Evolutionary conservation across 2,113 vertebrate genomes (phyloP).

Genomic region (Gavia stellata): DNA sequence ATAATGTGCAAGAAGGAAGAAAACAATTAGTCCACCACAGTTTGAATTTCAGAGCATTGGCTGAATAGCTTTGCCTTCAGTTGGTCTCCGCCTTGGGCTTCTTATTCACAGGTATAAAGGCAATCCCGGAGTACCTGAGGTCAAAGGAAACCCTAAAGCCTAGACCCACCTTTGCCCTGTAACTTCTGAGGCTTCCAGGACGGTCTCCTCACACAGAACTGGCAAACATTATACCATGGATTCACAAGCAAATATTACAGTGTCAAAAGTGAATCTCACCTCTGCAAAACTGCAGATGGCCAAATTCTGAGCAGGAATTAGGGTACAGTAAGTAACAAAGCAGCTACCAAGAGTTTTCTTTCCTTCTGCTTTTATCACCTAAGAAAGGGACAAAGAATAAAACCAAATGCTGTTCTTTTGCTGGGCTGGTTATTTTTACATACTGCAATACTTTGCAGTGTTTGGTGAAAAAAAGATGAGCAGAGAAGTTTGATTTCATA

Average conservation of each 20-base stretch:
- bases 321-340: background rate
- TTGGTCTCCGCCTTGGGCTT: background rate
- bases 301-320: background rate
- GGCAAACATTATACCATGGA: background rate
- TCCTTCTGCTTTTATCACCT: background rate
- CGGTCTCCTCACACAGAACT: rapidly evolving
- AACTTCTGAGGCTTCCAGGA: background rate
- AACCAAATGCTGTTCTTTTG: background rate
- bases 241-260: background rate
- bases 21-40: background rate
- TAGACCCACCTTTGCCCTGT: background rate
- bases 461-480: constrained; percentile 24
- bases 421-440: background rate
- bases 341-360: background rate
- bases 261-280: background rate
- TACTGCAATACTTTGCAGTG: background rate
- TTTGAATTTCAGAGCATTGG: background rate
- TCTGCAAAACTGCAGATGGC: background rate
- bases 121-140: background rate
- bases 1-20: background rate
- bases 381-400: background rate
- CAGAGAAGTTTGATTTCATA: background rate
- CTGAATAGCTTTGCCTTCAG: background rate
- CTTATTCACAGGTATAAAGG: background rate
- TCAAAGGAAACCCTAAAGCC: background rate